Percentiles rank a stretch among this genome's conserved stretches.
These are phyloP conservation scores for Willowsia nigromaculata DNA, from an alignment of 2,888 invertebrate genomes.

Conservation along the genomic window DNA sequence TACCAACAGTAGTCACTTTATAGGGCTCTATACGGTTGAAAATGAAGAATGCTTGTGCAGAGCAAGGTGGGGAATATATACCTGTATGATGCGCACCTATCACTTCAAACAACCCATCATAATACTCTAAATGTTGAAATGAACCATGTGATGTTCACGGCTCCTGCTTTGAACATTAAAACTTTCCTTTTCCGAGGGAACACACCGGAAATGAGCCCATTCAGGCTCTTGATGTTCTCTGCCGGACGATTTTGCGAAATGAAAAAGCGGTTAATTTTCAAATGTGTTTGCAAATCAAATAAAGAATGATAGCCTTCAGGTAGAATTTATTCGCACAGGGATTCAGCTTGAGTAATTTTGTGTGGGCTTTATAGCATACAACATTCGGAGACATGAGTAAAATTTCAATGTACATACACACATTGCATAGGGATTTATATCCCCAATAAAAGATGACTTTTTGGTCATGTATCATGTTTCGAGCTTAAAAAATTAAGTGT, in stretches of 20 bases:
- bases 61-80: too few relatives aligned
- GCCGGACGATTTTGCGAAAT: conserved; percentile 42
- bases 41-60: too few relatives aligned
- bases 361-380: background rate
- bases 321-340: background rate
- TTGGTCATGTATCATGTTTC: background rate
- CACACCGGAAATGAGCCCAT: conserved; percentile 50
- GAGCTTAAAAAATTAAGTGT: too few relatives aligned
- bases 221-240: conserved; percentile 34
- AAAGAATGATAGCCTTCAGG: background rate
- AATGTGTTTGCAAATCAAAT: conserved; percentile 26
- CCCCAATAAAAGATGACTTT: too few relatives aligned
- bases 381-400: too few relatives aligned
- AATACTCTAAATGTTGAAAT: conserved; percentile 17
- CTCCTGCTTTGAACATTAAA: conserved; percentile 26
- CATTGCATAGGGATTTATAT: too few relatives aligned
- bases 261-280: conserved; percentile 53
- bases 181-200: conserved; percentile 47
- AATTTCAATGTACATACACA: too few relatives aligned
- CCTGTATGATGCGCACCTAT: background rate
- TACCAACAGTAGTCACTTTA: background rate
- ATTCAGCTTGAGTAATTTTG: background rate
- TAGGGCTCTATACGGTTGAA: background rate
- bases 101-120: background rate
- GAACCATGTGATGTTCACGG: conserved; percentile 40